Percentiles rank a stretch among this genome's conserved stretches.
phyloP scores from a whole-genome alignment of 1,140 invertebrate species.

The Ostrea denselamellosa region DNA sequence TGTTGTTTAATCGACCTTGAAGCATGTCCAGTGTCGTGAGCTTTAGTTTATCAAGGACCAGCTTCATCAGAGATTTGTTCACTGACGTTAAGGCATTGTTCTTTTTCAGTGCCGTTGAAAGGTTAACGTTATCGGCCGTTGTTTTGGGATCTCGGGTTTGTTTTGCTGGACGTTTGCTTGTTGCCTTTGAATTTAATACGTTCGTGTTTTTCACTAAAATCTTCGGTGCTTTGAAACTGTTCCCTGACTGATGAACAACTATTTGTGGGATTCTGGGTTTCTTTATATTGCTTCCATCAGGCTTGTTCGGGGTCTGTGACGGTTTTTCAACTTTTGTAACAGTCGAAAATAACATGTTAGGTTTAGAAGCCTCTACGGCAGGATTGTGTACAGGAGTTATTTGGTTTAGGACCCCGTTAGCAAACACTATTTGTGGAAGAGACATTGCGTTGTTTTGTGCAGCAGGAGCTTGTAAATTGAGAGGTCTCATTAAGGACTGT shows the following conservation, averaged over 20 bases:
- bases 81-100: not conserved
- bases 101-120: not conserved
- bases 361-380: not conserved
- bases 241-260: not conserved
- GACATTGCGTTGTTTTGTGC: not conserved
- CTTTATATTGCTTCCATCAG: not conserved
- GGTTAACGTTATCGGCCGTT: not conserved
- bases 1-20: not conserved
- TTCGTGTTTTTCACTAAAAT: not conserved
- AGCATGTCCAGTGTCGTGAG: not conserved
- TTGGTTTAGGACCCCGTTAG: not conserved
- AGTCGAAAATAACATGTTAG: not conserved
- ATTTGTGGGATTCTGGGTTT: not conserved
- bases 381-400: not conserved
- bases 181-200: not conserved
- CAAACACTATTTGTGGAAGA: not conserved
- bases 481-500: not conserved
- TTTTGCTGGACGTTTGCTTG: not conserved
- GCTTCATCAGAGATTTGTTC: not conserved
- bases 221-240: not conserved
- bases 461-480: not conserved
- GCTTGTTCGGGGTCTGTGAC: not conserved
- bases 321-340: not conserved
- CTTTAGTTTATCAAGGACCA: not conserved
- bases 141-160: not conserved